These are phyloP conservation scores for Aphelinus atriplicis DNA, from an alignment of 1,140 invertebrate genomes.

Conservation along the genomic window DNA sequence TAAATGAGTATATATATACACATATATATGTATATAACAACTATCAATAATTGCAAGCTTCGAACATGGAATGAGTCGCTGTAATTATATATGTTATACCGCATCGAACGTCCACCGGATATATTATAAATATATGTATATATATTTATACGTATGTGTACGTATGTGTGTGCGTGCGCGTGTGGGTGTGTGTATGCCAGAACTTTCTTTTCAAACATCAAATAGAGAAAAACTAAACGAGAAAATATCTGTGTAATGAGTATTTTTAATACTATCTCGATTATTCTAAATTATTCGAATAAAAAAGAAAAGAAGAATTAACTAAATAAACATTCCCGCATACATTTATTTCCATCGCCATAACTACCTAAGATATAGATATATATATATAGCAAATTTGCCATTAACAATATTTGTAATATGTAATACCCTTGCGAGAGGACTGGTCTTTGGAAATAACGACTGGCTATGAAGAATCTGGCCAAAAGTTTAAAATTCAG, in stretches of 20 bases:
- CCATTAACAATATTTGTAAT: conserved; percentile 39
- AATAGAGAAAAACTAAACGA: conserved; percentile 2
- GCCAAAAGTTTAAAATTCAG: conserved; percentile 42
- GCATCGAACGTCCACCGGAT: too few species aligned
- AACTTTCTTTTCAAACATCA: neutral
- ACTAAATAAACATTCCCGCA: conserved; percentile 1
- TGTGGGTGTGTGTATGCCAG: too few species aligned
- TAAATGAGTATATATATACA: too few species aligned
- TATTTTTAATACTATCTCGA: neutral
- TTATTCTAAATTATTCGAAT: too few species aligned
- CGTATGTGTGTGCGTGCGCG: too few species aligned
- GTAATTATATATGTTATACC: too few species aligned
- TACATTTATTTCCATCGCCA: conserved; percentile 15
- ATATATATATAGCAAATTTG: conserved; percentile 45
- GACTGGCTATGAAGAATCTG: conserved; percentile 52
- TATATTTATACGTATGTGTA: too few species aligned
- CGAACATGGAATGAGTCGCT: too few species aligned
- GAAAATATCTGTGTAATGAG: conserved; percentile 1
- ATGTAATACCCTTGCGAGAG: conserved; percentile 35
- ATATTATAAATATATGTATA: too few species aligned
- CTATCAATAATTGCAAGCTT: too few species aligned
- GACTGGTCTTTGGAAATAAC: conserved; percentile 52
- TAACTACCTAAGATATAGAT: conserved; percentile 17
- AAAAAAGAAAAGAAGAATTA: too few species aligned
- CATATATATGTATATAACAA: too few species aligned